Base-by-base conservation (phyloP, 2,888 invertebrate genomes). In the Cataglyphis altisquamis region DNA sequence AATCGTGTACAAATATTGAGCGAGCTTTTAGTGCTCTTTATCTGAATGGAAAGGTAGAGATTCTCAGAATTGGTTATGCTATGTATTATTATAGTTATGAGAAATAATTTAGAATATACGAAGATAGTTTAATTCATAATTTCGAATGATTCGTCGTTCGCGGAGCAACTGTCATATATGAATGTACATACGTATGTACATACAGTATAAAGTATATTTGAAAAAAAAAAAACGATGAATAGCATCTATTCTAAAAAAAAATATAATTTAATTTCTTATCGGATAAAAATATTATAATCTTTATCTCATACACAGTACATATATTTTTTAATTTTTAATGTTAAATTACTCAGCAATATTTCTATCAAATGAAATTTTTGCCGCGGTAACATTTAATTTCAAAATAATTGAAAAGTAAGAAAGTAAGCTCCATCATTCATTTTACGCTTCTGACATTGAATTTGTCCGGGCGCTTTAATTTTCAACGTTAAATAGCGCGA, bases 401-500 rank as follows among this genome's bases (percentile, higher is more conserved):
- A 36, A 70, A 70, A 70, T 78, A 78, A 78, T 80, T 60, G 70
- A 36, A 70, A 60, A 62, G 45, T 70, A 60, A 68, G 48, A 25
- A 52, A 52, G 45, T 15, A 73, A 63, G 62, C 36, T 45, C 45
- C 32, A 80, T 80, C 70, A 60, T 80, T 80, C 70, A 80, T 80
- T 80, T 57, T 60, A 18, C 45, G 9, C 45, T 62, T 9, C 25
- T 80, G 78, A 80, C 78, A 21, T 48, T 80, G 70, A 80, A 80
- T 80, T 80, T 80, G 25, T 45, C n/a, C 36, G 45, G 32, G 25
- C 29, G 70, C 78, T 80, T 80, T 80, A 80, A 80, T 70, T 80
- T 80, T 80, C 70, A 41, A 70, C 78, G 70, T 80, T 80, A 80
- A 80, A 60, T 80, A 80, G 70, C 78, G 45, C 45, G 36, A 80